phyloP scores from a whole-genome alignment of 2,113 vertebrate genomes.

The Dendrocopos noguchii region DNA sequence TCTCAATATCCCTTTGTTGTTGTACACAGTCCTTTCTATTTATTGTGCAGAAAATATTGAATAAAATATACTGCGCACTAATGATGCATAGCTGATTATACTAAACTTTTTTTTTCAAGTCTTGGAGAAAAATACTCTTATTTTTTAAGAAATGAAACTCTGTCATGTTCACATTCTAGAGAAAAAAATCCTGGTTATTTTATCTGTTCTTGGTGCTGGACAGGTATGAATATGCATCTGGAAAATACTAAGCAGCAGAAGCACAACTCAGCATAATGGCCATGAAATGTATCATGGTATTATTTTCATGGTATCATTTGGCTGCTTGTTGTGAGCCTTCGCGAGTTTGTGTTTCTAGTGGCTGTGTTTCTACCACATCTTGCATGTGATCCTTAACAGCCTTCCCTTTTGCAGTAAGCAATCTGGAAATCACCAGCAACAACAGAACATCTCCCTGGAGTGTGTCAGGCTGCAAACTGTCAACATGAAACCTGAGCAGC shows the following conservation, averaged over 20 bases:
- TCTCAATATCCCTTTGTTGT: not conserved
- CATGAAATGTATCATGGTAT: not conserved
- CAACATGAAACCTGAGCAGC: not conserved
- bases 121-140: not conserved
- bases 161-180: not conserved
- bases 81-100: not conserved
- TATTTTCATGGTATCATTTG: not conserved
- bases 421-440: not conserved
- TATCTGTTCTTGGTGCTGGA: not conserved
- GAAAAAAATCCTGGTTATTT: accelerated
- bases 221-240: not conserved
- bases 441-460: not conserved
- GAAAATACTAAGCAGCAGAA: not conserved
- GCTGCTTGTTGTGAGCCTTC: not conserved
- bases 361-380: not conserved
- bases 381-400: not conserved
- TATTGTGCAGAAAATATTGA: not conserved
- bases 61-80: not conserved
- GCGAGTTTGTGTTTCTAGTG: not conserved
- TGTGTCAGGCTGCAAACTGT: not conserved
- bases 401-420: not conserved
- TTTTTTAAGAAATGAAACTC: not conserved
- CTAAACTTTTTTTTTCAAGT: not conserved
- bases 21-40: not conserved
- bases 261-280: not conserved